phyloP scores from a whole-genome alignment of 2,797 vertebrate species.

The Ibycter americanus region DNA sequence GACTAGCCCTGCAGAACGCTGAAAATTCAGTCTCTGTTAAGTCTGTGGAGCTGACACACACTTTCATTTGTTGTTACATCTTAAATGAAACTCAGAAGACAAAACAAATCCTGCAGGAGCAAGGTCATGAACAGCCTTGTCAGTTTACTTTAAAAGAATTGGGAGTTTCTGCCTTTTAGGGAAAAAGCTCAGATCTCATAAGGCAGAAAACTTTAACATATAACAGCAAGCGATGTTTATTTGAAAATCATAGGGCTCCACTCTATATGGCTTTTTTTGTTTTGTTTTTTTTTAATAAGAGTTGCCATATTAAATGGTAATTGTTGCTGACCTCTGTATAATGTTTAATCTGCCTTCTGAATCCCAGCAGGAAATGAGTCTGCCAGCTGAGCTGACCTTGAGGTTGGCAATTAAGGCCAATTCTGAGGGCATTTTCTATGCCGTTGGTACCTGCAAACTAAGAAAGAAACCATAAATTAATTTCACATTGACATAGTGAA shows the following conservation, averaged over 20 bases:
- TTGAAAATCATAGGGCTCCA: not conserved
- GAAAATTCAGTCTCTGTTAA: not conserved
- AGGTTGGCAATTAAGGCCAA: not conserved
- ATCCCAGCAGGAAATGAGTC: not conserved
- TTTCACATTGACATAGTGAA: not conserved
- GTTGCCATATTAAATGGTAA: not conserved
- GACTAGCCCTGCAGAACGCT: not conserved
- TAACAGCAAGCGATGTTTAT: not conserved
- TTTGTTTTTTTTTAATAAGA: not conserved
- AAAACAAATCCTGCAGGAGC: slow-evolving; percentile 26
- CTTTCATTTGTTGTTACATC: not conserved
- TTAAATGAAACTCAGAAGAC: slow-evolving; percentile 6
- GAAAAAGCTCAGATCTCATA: slow-evolving; percentile 20
- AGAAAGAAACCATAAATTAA: not conserved
- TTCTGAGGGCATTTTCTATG: not conserved
- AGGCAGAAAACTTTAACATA: not conserved
- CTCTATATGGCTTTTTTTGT: not conserved
- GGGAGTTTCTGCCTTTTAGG: not conserved
- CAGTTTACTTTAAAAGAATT: slow-evolving; percentile 17
- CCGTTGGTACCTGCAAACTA: not conserved
- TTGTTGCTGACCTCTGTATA: not conserved
- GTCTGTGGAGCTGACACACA: not conserved
- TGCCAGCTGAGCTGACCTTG: not conserved
- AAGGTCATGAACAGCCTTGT: slow-evolving; percentile 11
- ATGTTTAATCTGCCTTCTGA: not conserved